These are phyloP conservation scores for Meandrusa payeni DNA, from an alignment of 2,888 invertebrate genomes.

Conservation along the genomic window DNA sequence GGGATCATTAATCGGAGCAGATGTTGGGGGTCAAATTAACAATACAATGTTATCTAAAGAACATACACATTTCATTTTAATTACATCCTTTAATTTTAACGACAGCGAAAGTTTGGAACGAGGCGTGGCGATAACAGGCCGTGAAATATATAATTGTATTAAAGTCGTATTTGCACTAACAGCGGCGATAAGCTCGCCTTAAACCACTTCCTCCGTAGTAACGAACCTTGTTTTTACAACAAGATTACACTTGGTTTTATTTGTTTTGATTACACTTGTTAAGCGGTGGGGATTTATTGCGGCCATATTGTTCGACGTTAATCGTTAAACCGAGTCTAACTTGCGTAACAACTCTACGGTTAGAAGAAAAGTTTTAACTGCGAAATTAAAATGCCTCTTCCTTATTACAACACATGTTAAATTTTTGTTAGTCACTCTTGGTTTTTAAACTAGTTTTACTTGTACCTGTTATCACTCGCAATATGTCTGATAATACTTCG, in stretches of 20 bases:
- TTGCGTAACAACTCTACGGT: constrained; percentile 18
- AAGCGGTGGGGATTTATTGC: constrained; percentile 24
- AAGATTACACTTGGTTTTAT: constrained; percentile 27
- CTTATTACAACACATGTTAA: background rate
- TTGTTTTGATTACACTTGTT: constrained; percentile 26
- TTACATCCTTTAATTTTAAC: constrained; percentile 12
- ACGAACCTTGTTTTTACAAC: constrained; percentile 37
- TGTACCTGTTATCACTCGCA: no score
- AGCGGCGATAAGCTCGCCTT: constrained; percentile 44
- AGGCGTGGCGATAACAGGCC: constrained; percentile 38
- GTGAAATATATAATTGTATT: constrained; percentile 60
- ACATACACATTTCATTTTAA: constrained; percentile 14
- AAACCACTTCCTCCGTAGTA: constrained; percentile 42
- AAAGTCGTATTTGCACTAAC: constrained; percentile 49
- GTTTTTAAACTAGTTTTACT: no score
- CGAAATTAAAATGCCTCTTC: constrained; percentile 20
- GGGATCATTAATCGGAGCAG: no score
- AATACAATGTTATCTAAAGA: constrained; percentile 7
- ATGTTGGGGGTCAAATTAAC: no score
- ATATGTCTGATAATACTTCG: no score
- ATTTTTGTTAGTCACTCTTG: background rate
- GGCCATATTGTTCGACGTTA: constrained; percentile 24
- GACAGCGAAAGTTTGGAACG: constrained; percentile 11
- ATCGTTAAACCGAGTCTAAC: constrained; percentile 22
- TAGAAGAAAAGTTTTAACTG: constrained; percentile 21